Evolutionary conservation across 1,140 invertebrate species (phyloP).

Genomic region (Atta colombica): DNA sequence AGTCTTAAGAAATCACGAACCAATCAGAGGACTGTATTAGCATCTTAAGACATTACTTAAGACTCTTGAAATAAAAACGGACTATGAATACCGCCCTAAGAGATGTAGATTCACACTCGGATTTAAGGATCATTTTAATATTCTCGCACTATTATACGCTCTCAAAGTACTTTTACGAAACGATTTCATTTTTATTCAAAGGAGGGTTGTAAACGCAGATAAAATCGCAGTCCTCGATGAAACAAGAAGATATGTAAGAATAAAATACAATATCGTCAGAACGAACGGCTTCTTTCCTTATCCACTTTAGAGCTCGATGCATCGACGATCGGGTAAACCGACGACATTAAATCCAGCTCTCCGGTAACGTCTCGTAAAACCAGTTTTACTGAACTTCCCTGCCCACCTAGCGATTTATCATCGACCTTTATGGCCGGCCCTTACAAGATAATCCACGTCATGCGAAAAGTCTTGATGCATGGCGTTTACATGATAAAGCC

Average conservation of each 20-base stretch:
- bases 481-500: conserved; percentile 69
- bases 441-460: conserved; percentile 72
- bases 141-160: background rate
- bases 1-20: too few species aligned
- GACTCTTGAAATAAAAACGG: too few species aligned
- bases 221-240: conserved; percentile 29
- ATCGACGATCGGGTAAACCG: conserved; percentile 67
- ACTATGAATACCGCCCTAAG: too few species aligned
- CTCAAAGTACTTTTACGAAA: conserved; percentile 24
- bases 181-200: conserved; percentile 5
- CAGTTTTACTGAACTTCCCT: conserved; percentile 75
- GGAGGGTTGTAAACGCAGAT: background rate
- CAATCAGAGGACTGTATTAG: too few species aligned
- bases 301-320: conserved; percentile 48
- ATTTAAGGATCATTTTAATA: conserved; percentile 5
- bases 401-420: conserved; percentile 71
- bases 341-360: conserved; percentile 72
- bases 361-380: conserved; percentile 71
- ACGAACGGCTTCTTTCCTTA: conserved; percentile 48
- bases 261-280: conserved; percentile 52
- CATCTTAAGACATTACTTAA: too few species aligned
- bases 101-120: background rate
- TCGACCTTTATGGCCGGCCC: conserved; percentile 66
- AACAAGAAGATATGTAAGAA: conserved; percentile 54
- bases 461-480: conserved; percentile 64